These are phyloP conservation scores for Drosophila birchii DNA, from an alignment of 2,888 invertebrate genomes.

Conservation along the genomic window DNA sequence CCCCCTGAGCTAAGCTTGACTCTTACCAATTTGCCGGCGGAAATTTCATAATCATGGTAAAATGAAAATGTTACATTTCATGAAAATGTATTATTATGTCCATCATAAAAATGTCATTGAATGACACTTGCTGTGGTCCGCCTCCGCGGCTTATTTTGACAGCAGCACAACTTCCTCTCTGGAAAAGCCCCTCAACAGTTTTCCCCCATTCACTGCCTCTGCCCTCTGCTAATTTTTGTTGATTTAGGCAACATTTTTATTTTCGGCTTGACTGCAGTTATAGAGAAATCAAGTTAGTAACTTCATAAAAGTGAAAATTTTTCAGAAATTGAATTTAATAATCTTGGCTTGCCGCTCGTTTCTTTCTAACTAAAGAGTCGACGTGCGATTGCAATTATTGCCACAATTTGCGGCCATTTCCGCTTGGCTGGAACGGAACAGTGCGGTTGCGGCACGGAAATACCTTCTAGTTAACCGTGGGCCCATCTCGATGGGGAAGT, in stretches of 20 bases:
- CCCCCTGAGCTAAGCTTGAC: neutral
- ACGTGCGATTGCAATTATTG: conserved; percentile 57
- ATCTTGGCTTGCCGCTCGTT: conserved; percentile 33
- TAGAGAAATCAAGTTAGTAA: conserved; percentile 26
- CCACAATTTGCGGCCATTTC: conserved; percentile 73
- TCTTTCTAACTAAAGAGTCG: conserved; percentile 26
- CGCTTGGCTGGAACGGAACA: conserved; percentile 57
- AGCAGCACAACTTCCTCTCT: conserved; percentile 54
- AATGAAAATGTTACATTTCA: conserved; percentile 76
- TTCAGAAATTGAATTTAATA: conserved; percentile 37
- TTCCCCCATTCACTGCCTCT: conserved; percentile 1
- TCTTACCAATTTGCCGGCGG: conserved; percentile 62
- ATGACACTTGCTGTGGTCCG: conserved; percentile 64
- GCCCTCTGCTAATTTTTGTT: conserved; percentile 51
- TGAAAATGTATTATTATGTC: conserved; percentile 76
- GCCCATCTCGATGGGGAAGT: neutral
- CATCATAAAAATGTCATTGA: conserved; percentile 69
- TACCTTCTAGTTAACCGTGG: conserved; percentile 37
- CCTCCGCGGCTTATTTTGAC: conserved; percentile 61
- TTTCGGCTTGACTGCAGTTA: conserved; percentile 28
- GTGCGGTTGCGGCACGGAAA: conserved; percentile 17
- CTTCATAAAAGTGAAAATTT: conserved; percentile 53
- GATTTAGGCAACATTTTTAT: conserved; percentile 59
- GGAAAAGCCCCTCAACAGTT: neutral
- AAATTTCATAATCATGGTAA: conserved; percentile 73